A percentile compares a stretch with the other conserved stretches of the same genome.
phyloP scores from a whole-genome alignment of 2,888 invertebrate species.

The Nomada lathburiana region DNA sequence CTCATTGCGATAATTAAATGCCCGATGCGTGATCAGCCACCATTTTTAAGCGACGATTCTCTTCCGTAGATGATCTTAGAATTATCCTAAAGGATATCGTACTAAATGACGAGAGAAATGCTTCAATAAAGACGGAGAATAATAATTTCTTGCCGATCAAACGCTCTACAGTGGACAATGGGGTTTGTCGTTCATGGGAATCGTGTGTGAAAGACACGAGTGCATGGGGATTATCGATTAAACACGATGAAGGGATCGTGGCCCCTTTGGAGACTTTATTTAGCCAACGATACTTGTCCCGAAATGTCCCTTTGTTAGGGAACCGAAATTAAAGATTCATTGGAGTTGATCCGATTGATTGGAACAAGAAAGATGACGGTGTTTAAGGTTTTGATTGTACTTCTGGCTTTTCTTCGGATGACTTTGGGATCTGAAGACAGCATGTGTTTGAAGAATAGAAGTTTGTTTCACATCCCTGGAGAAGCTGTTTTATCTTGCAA shows the following conservation, averaged over 20 bases:
- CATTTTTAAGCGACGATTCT: conserved; percentile 21
- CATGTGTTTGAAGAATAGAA: conserved; percentile 75
- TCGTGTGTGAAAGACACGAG: conserved; percentile 12
- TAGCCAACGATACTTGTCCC: neutral
- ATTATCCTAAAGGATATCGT: neutral
- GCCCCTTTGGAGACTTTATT: neutral
- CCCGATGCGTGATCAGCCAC: conserved; percentile 20
- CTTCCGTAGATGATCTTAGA: neutral
- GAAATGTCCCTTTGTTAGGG: neutral
- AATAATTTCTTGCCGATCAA: neutral
- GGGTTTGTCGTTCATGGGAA: conserved; percentile 4
- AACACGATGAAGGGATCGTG: conserved; percentile 63
- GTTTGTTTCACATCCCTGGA: conserved; percentile 78
- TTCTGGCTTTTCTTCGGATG: conserved; percentile 45
- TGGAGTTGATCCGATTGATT: too few species aligned
- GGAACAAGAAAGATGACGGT: conserved; percentile 24
- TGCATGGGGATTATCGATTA: conserved; percentile 71
- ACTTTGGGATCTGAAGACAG: conserved; percentile 61
- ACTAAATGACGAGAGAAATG: conserved; percentile 14
- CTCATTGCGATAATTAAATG: conserved; percentile 44
- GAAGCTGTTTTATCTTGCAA: conserved; percentile 80
- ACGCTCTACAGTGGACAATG: neutral
- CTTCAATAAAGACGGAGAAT: neutral
- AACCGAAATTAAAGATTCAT: neutral
- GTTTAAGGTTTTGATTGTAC: conserved; percentile 45